phyloP scores from a whole-genome alignment of 2,113 vertebrate species.

The Tinamus guttatus region DNA sequence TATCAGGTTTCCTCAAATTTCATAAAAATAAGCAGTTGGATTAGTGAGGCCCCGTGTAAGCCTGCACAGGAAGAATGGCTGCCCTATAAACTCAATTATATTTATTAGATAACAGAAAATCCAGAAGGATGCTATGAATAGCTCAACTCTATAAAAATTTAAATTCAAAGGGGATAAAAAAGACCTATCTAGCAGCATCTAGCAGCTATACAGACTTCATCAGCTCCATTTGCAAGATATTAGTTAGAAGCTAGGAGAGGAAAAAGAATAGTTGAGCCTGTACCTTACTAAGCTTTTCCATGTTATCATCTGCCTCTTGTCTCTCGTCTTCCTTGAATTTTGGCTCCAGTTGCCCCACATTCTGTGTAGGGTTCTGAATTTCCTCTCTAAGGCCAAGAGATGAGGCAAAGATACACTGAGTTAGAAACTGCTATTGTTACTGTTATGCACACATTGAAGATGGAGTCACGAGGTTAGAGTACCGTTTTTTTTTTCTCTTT shows the following conservation, averaged over 20 bases:
- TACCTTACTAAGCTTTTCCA: constrained; percentile 61
- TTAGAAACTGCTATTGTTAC: neutral
- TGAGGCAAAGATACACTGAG: neutral
- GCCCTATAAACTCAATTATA: neutral
- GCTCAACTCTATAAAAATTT: neutral
- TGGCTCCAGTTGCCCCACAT: constrained; percentile 59
- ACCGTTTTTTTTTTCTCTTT: neutral
- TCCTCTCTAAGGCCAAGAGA: constrained; percentile 63
- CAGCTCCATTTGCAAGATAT: neutral
- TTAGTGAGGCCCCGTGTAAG: neutral
- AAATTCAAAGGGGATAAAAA: neutral
- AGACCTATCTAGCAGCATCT: neutral
- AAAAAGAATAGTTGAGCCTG: neutral
- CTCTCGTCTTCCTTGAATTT: constrained; percentile 43
- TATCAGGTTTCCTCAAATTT: neutral
- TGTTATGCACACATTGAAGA: neutral
- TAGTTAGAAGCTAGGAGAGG: neutral
- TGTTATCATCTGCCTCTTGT: neutral
- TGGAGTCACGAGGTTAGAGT: neutral
- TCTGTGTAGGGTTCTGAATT: constrained; percentile 63
- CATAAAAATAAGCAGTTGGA: neutral
- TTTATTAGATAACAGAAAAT: neutral
- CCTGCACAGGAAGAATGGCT: neutral
- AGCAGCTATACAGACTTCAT: neutral
- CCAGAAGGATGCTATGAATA: neutral